Percentiles rank a stretch among this genome's conserved stretches.
Evolutionary conservation across 2,888 invertebrate genomes (phyloP).

Genomic region (Orthonevra nobilis): DNA sequence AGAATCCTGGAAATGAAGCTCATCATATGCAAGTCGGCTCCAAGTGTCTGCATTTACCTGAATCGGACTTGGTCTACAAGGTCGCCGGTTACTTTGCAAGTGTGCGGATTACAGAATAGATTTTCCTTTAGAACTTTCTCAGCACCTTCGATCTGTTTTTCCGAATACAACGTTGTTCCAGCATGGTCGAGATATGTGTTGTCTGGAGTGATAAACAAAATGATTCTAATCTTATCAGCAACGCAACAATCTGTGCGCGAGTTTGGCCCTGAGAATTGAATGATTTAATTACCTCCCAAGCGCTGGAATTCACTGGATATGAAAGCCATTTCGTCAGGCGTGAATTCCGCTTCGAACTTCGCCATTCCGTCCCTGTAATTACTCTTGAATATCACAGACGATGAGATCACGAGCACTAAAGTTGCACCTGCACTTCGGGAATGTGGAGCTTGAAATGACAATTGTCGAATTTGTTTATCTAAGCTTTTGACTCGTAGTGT

Average conservation of each 20-base stretch:
- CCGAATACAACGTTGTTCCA: constrained; percentile 91
- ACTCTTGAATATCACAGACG: neutral
- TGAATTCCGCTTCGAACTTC: constrained; percentile 71
- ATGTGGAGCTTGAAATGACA: too few relatives aligned
- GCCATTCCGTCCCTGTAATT: constrained; percentile 22
- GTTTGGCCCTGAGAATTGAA: too few relatives aligned
- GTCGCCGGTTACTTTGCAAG: constrained; percentile 90
- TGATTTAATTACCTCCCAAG: constrained; percentile 71
- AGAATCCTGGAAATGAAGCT: constrained; percentile 86
- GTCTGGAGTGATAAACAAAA: constrained; percentile 79
- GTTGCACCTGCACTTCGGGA: too few relatives aligned
- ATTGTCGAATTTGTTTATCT: too few relatives aligned
- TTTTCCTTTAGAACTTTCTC: constrained; percentile 85
- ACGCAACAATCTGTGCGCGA: too few relatives aligned
- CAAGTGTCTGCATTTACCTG: constrained; percentile 81
- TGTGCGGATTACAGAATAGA: constrained; percentile 95
- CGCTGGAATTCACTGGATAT: constrained; percentile 74
- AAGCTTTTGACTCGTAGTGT: constrained; percentile 13
- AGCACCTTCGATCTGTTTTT: constrained; percentile 85
- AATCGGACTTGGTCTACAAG: constrained; percentile 91
- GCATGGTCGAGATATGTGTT: constrained; percentile 94
- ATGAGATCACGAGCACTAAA: neutral
- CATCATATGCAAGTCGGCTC: too few relatives aligned
- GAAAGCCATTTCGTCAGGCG: constrained; percentile 68
- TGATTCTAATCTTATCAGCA: constrained; percentile 24